Evolutionary conservation across 2,888 invertebrate genomes (phyloP).

Genomic region (Griposia aprilina): DNA sequence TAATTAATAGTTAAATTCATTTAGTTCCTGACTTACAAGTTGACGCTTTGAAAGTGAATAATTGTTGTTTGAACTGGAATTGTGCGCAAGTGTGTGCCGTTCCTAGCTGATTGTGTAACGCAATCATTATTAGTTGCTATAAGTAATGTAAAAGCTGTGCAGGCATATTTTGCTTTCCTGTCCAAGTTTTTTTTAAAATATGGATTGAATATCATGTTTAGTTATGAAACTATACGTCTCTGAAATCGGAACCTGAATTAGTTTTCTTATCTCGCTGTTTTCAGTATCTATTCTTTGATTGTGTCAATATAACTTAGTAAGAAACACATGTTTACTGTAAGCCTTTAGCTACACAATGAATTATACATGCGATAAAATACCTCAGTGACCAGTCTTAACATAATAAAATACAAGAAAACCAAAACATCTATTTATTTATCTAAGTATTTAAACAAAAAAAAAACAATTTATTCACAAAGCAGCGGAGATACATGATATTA

Average conservation of each 20-base stretch:
- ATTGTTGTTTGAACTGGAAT: conserved; percentile 53
- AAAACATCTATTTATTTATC: not conserved
- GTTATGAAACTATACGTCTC: not conserved
- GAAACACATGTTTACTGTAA: not conserved
- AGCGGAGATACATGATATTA: conserved; percentile 18
- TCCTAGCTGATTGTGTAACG: conserved; percentile 28
- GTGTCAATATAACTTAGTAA: not conserved
- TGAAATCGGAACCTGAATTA: conserved; percentile 23
- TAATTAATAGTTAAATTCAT: conserved; percentile 74
- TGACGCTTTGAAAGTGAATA: conserved; percentile 66
- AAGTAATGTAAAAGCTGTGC: conserved; percentile 39
- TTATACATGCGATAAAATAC: not conserved
- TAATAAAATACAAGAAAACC: not conserved
- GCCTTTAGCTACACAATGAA: not conserved
- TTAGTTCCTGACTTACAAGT: conserved; percentile 71
- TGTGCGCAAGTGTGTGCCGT: conserved; percentile 23
- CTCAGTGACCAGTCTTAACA: not conserved
- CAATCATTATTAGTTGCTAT: conserved; percentile 49
- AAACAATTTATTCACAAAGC: conserved; percentile 27
- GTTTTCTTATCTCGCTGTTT: conserved; percentile 9
- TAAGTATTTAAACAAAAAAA: conserved; percentile 16
- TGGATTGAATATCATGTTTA: conserved; percentile 12
- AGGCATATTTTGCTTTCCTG: conserved; percentile 38
- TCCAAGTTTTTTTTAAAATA: conserved; percentile 18
- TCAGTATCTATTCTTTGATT: not conserved